Conservation (phyloP, 2,888 invertebrate genomes). For the Zeuzera pyrina region DNA sequence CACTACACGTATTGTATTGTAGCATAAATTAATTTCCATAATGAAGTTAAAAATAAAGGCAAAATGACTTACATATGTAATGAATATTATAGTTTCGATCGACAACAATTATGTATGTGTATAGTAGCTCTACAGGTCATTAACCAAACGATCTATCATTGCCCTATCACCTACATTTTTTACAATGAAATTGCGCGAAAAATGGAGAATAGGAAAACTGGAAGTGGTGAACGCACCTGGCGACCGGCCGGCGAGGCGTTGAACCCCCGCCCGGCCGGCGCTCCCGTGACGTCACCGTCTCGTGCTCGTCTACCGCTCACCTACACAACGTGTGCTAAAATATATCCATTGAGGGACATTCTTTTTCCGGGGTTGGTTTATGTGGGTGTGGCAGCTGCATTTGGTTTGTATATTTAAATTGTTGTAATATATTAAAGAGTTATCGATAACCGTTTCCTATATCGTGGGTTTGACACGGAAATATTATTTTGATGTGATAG, state of each 20-base stretch:
- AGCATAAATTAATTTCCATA: no score
- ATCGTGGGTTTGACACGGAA: no score
- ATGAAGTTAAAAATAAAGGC: no score
- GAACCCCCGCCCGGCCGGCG: conserved; percentile 45
- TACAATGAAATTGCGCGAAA: conserved; percentile 15
- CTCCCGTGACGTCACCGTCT: conserved; percentile 61
- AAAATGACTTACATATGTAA: no score
- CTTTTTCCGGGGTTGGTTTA: conserved; percentile 21
- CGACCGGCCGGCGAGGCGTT: conserved; percentile 36
- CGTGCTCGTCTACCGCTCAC: conserved; percentile 41
- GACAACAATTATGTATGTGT: no score
- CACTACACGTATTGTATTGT: no score
- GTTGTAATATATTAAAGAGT: no score
- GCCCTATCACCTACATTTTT: background rate
- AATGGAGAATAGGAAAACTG: conserved; percentile 27
- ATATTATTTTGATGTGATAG: no score
- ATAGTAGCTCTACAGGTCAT: conserved; percentile 1
- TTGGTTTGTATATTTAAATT: no score
- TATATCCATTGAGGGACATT: conserved; percentile 25
- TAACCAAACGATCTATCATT: background rate
- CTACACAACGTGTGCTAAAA: conserved; percentile 25
- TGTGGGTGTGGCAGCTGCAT: background rate
- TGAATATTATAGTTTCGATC: no score
- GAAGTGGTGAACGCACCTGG: conserved; percentile 54
- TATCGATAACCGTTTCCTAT: no score